phyloP scores from a whole-genome alignment of 2,797 vertebrate species.

The Melanotaenia boesemani region DNA sequence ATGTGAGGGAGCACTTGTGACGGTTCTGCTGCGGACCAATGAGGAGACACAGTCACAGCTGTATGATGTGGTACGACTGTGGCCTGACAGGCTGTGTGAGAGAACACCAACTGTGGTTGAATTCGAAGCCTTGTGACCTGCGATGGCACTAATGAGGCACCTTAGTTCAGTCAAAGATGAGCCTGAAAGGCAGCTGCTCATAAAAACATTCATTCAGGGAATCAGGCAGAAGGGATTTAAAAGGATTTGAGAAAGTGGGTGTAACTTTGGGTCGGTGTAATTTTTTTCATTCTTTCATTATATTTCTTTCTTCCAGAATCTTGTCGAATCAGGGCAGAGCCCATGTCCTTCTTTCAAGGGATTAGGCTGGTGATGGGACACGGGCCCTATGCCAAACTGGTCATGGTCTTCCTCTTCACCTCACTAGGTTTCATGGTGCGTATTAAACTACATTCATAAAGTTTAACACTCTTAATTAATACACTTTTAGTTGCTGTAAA shows the following conservation, averaged over 20 bases:
- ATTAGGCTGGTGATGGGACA: slow-evolving; percentile 93
- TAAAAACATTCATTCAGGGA: neutral
- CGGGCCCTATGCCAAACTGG: slow-evolving; percentile 92
- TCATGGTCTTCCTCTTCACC: slow-evolving; percentile 94
- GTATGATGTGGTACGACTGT: slow-evolving; percentile 23
- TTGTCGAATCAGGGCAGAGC: slow-evolving; percentile 78
- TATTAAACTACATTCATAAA: neutral
- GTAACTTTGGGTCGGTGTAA: neutral
- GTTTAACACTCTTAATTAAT: neutral
- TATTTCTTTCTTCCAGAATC: slow-evolving; percentile 77
- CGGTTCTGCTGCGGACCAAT: slow-evolving; percentile 3
- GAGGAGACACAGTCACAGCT: neutral
- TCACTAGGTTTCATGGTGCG: slow-evolving; percentile 96
- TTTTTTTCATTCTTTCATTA: neutral
- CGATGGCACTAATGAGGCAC: neutral
- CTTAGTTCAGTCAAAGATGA: neutral
- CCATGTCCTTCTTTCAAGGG: slow-evolving; percentile 89
- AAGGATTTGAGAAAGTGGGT: neutral
- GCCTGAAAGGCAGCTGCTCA: slow-evolving; percentile 5
- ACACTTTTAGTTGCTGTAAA: neutral
- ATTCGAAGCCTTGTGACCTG: slow-evolving; percentile 36
- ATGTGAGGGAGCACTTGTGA: slow-evolving; percentile 19
- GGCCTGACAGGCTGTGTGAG: slow-evolving; percentile 22
- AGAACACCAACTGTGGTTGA: slow-evolving; percentile 23
- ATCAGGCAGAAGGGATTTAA: neutral